Percentiles rank a stretch among this genome's conserved stretches.
phyloP scores from a whole-genome alignment of 64 coral and sea anemone species.

The Actinia tenebrosa region DNA sequence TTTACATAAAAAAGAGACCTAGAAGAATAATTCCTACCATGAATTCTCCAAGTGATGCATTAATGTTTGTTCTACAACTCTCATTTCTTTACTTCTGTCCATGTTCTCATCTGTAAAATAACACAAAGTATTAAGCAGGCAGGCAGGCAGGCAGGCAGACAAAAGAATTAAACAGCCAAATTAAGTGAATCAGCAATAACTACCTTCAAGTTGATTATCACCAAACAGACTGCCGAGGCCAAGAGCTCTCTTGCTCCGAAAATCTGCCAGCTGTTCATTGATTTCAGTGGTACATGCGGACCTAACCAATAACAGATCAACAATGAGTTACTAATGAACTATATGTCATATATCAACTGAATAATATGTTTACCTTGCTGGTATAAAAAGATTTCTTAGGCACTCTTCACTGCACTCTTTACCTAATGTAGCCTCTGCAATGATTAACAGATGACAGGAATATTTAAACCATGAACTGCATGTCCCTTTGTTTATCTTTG shows the following conservation, averaged over 20 bases:
- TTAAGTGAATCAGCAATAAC: background rate
- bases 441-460: background rate
- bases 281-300: constrained; percentile 71
- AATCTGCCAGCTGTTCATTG: constrained; percentile 81
- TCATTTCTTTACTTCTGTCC: constrained; percentile 90
- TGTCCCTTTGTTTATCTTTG: background rate
- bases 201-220: constrained; percentile 94
- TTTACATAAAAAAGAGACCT: no score
- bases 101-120: constrained; percentile 87
- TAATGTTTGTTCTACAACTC: constrained; percentile 93
- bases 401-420: constrained; percentile 51
- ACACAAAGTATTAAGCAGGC: background rate
- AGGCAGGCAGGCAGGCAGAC: background rate
- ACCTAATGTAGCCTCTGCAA: constrained; percentile 22
- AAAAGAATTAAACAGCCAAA: background rate
- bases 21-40: no score
- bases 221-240: constrained; percentile 96
- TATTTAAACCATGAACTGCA: background rate
- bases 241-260: constrained; percentile 97
- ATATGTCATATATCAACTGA: no score
- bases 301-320: constrained; percentile 29
- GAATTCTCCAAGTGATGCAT: constrained; percentile 88
- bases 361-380: constrained; percentile 25
- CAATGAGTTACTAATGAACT: background rate
- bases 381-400: constrained; percentile 28